phyloP scores from a whole-genome alignment of 1,140 invertebrate genomes.

The Drosophila nebulosa region DNA sequence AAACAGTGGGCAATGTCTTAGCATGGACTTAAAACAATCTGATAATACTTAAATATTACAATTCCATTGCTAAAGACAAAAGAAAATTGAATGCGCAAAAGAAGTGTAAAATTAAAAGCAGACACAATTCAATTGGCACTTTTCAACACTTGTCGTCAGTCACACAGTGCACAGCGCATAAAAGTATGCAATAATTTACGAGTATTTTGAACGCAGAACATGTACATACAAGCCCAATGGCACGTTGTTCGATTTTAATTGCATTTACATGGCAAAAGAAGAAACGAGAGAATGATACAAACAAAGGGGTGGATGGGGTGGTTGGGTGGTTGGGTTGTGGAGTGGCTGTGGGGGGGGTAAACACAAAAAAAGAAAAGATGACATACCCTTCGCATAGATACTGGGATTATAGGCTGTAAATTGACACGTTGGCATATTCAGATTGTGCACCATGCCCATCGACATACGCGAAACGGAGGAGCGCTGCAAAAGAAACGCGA shows the following conservation, averaged over 20 bases:
- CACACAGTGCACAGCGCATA: constrained; percentile 14
- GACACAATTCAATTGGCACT: background rate
- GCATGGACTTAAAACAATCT: background rate
- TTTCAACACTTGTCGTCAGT: background rate
- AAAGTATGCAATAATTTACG: constrained; percentile 26
- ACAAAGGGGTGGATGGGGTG: background rate
- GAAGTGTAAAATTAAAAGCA: too few species aligned
- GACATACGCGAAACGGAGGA: constrained; percentile 79
- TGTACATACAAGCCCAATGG: constrained; percentile 14
- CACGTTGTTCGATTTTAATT: constrained; percentile 64
- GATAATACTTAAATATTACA: too few species aligned
- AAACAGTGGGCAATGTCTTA: background rate
- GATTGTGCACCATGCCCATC: constrained; percentile 76
- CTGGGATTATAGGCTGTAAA: constrained; percentile 78
- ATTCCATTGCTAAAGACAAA: too few species aligned
- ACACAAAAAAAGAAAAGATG: too few species aligned
- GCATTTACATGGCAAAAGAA: constrained; percentile 38
- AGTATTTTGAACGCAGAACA: constrained; percentile 7
- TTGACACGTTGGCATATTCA: constrained; percentile 80
- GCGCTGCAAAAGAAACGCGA: constrained; percentile 46
- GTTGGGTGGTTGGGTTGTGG: too few species aligned
- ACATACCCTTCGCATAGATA: constrained; percentile 76
- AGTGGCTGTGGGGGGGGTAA: too few species aligned
- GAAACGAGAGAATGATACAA: background rate
- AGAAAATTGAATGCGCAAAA: too few species aligned